Base-by-base conservation (phyloP, 2,888 invertebrate genomes). In the Drosophila meridionalis region DNA sequence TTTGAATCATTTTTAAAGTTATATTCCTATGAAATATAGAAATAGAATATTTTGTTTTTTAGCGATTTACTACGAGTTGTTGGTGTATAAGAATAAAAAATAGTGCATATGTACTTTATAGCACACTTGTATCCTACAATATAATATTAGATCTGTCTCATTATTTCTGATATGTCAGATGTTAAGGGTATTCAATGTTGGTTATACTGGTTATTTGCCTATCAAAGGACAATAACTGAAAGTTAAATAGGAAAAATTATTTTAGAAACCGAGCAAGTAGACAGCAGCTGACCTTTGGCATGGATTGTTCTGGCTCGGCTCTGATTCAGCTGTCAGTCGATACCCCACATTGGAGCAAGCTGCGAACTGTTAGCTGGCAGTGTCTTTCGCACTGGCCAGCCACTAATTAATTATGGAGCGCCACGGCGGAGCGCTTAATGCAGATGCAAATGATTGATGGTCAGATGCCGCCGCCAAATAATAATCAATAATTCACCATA, bases 341-440 rank as follows among this genome's bases (percentile, higher is more conserved):
- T 36, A 52, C 30, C 45, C 14, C 43, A 40, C 7, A 53, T 34
- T 32, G 45, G 7, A 26, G 57, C 28, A 55, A 69, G 48, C 9
- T 42, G 8, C 5, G n/a, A 32, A 32, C 26, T 26, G 45, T 40
- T 40, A 14, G 7, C 47, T 34, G 38, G 26, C 53, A 20, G 20
- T 36, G 20, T 12, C 36, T 36, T 32, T 11, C 20, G 11, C 56
- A 60, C 20, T 30, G 30, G 43, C 38, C 56, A 11, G 45, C 28
- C 53, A 36, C 43, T 78, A 58, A 85, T 84, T 89, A 85, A 89
- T 84, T 78, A 84, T 81, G 79, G 60, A 72, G 63, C 60, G 65
- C 64, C 59, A 20, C 12, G 52, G 36, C 52, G 34, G 34, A 63
- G 38, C 34, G 52, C 28, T 59, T 42, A 43, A 58, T 60, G 56